phyloP scores from a whole-genome alignment of 2,888 invertebrate genomes.

The Colostygia pectinataria region DNA sequence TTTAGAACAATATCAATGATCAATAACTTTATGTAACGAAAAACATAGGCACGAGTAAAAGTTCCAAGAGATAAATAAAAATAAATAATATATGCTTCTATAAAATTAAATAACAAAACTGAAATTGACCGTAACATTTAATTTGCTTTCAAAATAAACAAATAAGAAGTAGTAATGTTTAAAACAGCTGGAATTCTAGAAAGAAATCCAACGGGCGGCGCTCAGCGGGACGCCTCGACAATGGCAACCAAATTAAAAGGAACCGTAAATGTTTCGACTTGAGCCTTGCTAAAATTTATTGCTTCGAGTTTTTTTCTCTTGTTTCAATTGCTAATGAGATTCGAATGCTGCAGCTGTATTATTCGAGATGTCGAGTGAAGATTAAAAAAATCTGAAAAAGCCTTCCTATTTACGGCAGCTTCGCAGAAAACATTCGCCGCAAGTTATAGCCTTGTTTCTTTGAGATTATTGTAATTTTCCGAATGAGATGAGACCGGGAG shows the following conservation, averaged over 20 bases:
- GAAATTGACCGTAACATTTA: constrained; percentile 54
- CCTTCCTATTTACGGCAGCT: constrained; percentile 47
- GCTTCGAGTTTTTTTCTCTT: constrained; percentile 71
- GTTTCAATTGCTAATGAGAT: constrained; percentile 79
- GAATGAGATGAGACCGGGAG: constrained; percentile 38
- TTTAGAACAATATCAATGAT: too few species aligned
- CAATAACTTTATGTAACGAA: too few species aligned
- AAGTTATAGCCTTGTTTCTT: constrained; percentile 53
- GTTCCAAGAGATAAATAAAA: too few species aligned
- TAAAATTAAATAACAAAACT: constrained; percentile 6
- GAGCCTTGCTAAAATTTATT: constrained; percentile 81
- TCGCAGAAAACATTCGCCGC: constrained; percentile 42
- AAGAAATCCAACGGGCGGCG: constrained; percentile 72
- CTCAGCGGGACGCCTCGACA: constrained; percentile 78
- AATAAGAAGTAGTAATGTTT: constrained; percentile 77
- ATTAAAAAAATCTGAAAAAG: constrained; percentile 56
- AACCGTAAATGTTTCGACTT: constrained; percentile 80
- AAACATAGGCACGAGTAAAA: too few species aligned
- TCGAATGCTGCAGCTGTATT: constrained; percentile 77
- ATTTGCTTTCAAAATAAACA: constrained; percentile 72
- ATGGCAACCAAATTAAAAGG: constrained; percentile 82
- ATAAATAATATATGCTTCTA: too few species aligned
- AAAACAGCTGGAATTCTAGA: constrained; percentile 77
- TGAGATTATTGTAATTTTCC: constrained; percentile 47
- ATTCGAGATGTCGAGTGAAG: constrained; percentile 60